These are phyloP conservation scores for Trichonephila clavipes DNA, from an alignment of 1,140 invertebrate genomes.

Conservation along the genomic window DNA sequence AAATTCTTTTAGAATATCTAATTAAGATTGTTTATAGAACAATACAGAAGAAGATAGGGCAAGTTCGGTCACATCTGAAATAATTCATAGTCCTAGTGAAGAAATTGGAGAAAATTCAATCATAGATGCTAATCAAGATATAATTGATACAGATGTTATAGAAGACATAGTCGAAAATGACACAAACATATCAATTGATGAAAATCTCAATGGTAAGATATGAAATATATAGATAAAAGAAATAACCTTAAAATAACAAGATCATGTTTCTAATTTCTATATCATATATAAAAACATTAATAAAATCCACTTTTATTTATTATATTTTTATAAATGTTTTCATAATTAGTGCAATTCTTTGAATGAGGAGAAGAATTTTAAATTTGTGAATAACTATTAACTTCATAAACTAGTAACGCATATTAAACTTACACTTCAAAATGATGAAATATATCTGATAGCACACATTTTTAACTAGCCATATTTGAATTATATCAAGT, in stretches of 20 bases:
- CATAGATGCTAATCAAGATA: not conserved
- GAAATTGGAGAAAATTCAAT: not conserved
- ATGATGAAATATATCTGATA: no score
- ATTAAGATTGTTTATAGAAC: not conserved
- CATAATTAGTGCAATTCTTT: not conserved
- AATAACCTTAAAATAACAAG: not conserved
- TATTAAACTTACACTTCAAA: no score
- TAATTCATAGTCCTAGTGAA: constrained; percentile 2
- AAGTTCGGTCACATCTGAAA: constrained; percentile 27
- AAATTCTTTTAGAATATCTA: not conserved
- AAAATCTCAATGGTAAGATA: constrained; percentile 24
- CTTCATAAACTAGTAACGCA: no score
- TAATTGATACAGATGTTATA: not conserved
- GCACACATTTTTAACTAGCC: no score
- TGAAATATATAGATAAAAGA: not conserved
- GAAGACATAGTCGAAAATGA: not conserved
- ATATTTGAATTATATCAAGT: no score
- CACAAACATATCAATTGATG: constrained; percentile 8
- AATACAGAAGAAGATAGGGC: constrained; percentile 22
- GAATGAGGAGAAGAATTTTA: not conserved
- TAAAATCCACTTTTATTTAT: not conserved
- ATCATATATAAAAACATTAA: no score
- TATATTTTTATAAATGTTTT: not conserved
- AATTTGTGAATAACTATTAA: no score
- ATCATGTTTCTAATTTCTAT: not conserved